Evolutionary conservation across 2,797 vertebrate species (phyloP).

Genomic region (Meda fulgida): DNA sequence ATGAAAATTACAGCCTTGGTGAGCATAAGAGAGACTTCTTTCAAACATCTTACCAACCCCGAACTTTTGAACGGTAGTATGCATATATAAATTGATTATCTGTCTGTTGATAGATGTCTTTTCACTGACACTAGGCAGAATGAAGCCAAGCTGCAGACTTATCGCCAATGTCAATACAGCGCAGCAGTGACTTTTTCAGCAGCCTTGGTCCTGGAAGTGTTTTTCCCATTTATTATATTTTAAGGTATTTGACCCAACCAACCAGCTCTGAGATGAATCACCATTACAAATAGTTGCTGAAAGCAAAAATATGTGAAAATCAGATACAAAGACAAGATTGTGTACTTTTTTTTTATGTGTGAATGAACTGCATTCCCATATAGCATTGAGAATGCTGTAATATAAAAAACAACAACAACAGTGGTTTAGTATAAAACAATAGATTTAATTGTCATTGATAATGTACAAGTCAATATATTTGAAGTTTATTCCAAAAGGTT

Average conservation of each 20-base stretch:
- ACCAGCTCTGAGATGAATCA: conserved; percentile 9
- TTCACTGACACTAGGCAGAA: not conserved
- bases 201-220: not conserved
- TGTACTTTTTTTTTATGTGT: too few relatives aligned
- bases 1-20: not conserved
- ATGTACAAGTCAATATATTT: not conserved
- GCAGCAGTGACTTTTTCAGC: conserved; percentile 17
- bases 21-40: not conserved
- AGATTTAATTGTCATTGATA: not conserved
- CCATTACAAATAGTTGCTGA: conserved; percentile 2
- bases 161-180: conserved; percentile 7
- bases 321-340: not conserved
- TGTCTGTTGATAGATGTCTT: not conserved
- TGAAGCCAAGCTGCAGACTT: not conserved
- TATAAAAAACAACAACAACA: not conserved
- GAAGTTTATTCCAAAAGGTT: not conserved
- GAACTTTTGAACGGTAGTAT: not conserved
- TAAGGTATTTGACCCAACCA: not conserved
- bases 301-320: not conserved
- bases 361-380: not conserved
- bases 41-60: not conserved
- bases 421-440: not conserved
- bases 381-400: not conserved
- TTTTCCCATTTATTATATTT: conserved; percentile 4
- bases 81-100: not conserved